These are phyloP conservation scores for Psilopsiagon aymara DNA, from an alignment of 2,113 vertebrate genomes.

Conservation along the genomic window DNA sequence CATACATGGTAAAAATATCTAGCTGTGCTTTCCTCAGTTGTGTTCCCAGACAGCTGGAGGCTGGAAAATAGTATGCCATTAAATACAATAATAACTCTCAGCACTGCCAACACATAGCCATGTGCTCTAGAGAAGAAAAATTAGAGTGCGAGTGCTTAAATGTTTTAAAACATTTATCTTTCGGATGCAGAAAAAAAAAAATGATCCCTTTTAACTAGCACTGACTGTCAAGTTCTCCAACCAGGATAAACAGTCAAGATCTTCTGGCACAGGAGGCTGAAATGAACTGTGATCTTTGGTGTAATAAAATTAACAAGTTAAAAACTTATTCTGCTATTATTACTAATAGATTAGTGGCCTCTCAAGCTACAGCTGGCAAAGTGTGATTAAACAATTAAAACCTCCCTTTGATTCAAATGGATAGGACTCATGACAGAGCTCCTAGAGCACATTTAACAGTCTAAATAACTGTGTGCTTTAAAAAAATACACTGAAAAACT, in stretches of 20 bases:
- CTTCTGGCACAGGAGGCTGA: neutral
- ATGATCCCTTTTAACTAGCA: neutral
- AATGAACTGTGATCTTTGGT: neutral
- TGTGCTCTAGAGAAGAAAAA: neutral
- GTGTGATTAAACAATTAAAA: neutral
- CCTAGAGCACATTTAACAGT: neutral
- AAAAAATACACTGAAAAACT: neutral
- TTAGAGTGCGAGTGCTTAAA: neutral
- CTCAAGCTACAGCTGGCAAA: neutral
- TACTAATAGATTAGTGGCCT: neutral
- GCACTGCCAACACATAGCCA: neutral
- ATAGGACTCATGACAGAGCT: neutral
- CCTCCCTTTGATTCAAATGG: neutral
- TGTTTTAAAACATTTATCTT: conserved; percentile 36
- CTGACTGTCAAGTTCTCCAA: neutral
- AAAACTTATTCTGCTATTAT: neutral
- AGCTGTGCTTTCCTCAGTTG: neutral
- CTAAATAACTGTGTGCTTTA: neutral
- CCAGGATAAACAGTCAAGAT: neutral
- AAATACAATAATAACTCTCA: conserved; percentile 30
- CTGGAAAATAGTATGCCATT: neutral
- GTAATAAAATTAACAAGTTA: conserved; percentile 11
- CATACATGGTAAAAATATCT: conserved; percentile 22
- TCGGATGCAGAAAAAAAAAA: neutral
- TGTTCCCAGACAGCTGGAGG: conserved; percentile 7